Percentiles rank a stretch among this genome's conserved stretches.
Evolutionary conservation across 2,888 invertebrate species (phyloP).

Genomic region (Tortricodes alternella): DNA sequence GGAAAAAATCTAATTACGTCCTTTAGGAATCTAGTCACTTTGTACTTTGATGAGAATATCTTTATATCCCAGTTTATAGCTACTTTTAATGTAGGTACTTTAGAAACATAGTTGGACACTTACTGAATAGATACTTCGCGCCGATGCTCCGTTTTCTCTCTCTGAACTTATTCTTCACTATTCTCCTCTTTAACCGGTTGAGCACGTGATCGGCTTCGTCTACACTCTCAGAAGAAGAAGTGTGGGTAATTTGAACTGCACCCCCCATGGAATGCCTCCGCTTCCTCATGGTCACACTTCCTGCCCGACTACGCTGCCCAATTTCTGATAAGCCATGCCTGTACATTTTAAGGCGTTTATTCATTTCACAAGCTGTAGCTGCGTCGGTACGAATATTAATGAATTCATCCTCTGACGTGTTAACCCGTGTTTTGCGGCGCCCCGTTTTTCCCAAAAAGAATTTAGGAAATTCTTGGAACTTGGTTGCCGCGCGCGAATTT

Average conservation of each 20-base stretch:
- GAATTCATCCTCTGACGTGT: constrained; percentile 66
- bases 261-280: constrained; percentile 69
- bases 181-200: constrained; percentile 75
- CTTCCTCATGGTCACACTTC: constrained; percentile 55
- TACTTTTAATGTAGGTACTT: no score
- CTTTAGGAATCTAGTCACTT: no score
- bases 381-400: constrained; percentile 69
- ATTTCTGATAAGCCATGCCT: constrained; percentile 77
- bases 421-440: constrained; percentile 51
- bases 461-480: constrained; percentile 50
- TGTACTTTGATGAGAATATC: no score
- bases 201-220: constrained; percentile 79
- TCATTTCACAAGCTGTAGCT: constrained; percentile 73
- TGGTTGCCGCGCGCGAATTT: constrained; percentile 46
- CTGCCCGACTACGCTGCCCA: constrained; percentile 50
- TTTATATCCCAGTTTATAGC: no score
- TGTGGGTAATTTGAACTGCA: constrained; percentile 52
- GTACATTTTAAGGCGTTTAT: constrained; percentile 76
- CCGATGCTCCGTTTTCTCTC: constrained; percentile 69
- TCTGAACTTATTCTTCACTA: constrained; percentile 75
- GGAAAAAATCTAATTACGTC: no score
- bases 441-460: constrained; percentile 47
- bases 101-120: constrained; percentile 41
- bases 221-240: constrained; percentile 78
- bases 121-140: constrained; percentile 62